A percentile compares a stretch with the other conserved stretches of the same genome.
These are phyloP conservation scores for Cheilosia soror DNA, from an alignment of 2,888 invertebrate genomes.

Conservation along the genomic window DNA sequence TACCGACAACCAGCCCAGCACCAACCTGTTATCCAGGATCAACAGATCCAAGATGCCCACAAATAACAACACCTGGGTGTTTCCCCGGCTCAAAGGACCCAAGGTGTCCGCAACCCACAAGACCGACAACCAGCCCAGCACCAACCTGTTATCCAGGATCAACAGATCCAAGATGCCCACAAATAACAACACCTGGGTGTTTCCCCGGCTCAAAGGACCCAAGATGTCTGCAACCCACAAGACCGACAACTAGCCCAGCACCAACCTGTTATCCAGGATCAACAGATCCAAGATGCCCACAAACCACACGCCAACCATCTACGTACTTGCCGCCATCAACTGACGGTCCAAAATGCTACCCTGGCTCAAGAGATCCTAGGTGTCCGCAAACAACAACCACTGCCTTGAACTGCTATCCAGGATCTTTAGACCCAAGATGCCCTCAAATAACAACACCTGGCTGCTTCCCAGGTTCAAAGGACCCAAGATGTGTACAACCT, in stretches of 20 bases:
- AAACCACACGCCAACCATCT: too few relatives aligned
- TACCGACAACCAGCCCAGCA: conserved; percentile 77
- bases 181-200: conserved; percentile 78
- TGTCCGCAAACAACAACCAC: conserved; percentile 74
- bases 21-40: conserved; percentile 79
- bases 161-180: conserved; percentile 81
- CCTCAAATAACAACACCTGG: conserved; percentile 43
- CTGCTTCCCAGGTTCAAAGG: conserved; percentile 77
- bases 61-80: too few relatives aligned
- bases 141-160: conserved; percentile 77
- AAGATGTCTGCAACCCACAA: conserved; percentile 77
- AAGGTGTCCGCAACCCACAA: conserved; percentile 79
- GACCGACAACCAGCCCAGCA: conserved; percentile 10
- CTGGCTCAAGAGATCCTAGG: conserved; percentile 79
- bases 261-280: conserved; percentile 79
- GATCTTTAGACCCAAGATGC: conserved; percentile 80
- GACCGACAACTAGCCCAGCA: conserved; percentile 77
- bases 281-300: conserved; percentile 77
- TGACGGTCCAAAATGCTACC: conserved; percentile 76
- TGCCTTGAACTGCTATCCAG: conserved; percentile 76
- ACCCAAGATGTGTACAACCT: conserved; percentile 78
- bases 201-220: conserved; percentile 80
- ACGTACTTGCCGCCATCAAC: conserved; percentile 8
- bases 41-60: conserved; percentile 77
- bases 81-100: conserved; percentile 81